Base-by-base conservation (phyloP, 2,113 vertebrate genomes). In the Dolichallabes microphthalmus region DNA sequence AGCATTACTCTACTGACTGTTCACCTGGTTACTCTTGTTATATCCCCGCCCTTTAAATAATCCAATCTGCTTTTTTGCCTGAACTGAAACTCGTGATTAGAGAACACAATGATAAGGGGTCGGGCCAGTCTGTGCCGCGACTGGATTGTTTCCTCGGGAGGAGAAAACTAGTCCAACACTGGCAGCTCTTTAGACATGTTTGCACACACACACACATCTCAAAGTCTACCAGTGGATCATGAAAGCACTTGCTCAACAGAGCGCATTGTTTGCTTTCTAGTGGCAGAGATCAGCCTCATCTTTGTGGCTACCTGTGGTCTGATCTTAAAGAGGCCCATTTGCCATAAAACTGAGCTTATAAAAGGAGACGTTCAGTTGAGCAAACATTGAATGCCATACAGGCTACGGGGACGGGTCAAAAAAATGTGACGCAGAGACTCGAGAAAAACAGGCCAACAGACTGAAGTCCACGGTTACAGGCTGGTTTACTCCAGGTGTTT, bases 141-240 rank as follows among this genome's bases (percentile, higher is more conserved):
- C 25, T 20, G 30, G 15, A 45, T n/a, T 14, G 15, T 60, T 80
- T n/a, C 50, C 73, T 64, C n/a, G 11, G 11, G 14, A 63, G 11
- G 14, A 63, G 17, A 13, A 82, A 86, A 64, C 45, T n/a, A 15
- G 39, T 69, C 32, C 27, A 13, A 10, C 14, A 45, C 25, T 80
- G 35, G 45, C 27, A 79, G 83, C 10, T 52, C 9, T 66, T 19
- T 19, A 50, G 17, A 27, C 27, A n/a, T 52, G 69, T 52, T 30
- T 8, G 39, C 79, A 89, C 76, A 50, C 79, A 83, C 60, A 25
- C 74, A 89, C 76, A 60, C 9, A 52, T 89, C 53, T 89, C 90
- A 92, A 93, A 93, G 91, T 92, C 89, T 85, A 88, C 32, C 58
- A 30, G 75, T 27, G 39, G 61, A 74, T 87, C 77, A 87, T 82